Evolutionary conservation across 2,113 vertebrate species (phyloP).

Genomic region (Calidris pugnax): DNA sequence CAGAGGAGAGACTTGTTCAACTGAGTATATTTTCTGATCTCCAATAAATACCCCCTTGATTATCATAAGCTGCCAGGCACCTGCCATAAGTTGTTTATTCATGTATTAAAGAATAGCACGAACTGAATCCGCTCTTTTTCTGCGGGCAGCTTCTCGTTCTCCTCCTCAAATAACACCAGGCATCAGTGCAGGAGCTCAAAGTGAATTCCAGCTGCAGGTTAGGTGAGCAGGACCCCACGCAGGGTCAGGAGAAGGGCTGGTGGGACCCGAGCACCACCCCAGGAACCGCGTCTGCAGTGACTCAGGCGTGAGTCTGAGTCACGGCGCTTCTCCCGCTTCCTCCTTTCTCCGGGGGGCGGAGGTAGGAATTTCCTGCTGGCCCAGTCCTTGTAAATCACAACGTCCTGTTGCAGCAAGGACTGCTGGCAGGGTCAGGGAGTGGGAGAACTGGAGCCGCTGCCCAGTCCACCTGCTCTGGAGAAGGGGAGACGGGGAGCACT

Average conservation of each 20-base stretch:
- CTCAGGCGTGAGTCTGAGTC: constrained; percentile 33
- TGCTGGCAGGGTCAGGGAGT: not conserved
- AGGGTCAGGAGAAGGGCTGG: not conserved
- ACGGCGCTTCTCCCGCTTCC: constrained; percentile 16
- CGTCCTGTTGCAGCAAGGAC: not conserved
- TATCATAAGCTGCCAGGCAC: not conserved
- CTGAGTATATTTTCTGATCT: not conserved
- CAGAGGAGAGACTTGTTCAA: not conserved
- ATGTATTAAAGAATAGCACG: not conserved
- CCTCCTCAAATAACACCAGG: not conserved
- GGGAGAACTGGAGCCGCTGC: not conserved
- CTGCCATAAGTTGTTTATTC: constrained; percentile 19
- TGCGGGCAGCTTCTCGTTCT: not conserved
- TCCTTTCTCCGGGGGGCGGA: constrained; percentile 33
- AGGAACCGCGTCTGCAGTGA: not conserved
- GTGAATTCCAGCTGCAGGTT: not conserved
- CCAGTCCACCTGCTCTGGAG: constrained; percentile 9
- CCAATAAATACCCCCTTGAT: constrained; percentile 5
- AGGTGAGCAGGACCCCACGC: rapidly evolving
- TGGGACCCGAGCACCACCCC: not conserved
- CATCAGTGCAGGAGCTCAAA: not conserved
- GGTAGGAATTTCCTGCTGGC: constrained; percentile 69
- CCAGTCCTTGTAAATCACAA: constrained; percentile 15
- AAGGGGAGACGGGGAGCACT: not conserved
- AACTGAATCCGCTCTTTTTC: not conserved